These are phyloP conservation scores for Argya squamiceps DNA, from an alignment of 2,797 vertebrate species.

Conservation along the genomic window DNA sequence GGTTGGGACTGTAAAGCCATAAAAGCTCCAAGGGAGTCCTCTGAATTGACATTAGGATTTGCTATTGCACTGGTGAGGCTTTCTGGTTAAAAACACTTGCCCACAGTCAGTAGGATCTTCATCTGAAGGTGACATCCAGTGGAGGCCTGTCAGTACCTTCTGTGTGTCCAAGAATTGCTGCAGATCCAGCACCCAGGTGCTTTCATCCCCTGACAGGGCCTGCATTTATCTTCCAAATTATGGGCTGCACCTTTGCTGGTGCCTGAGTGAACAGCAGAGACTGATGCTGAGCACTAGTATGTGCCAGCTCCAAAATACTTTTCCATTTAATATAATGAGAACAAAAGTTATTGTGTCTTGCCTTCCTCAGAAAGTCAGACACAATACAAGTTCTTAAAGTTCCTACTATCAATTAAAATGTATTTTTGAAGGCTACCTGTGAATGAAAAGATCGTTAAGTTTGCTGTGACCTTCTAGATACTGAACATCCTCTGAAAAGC, in stretches of 20 bases:
- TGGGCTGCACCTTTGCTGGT: background rate
- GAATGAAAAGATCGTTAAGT: slow-evolving; percentile 52
- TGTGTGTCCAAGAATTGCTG: background rate
- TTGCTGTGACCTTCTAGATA: slow-evolving; percentile 24
- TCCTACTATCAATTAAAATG: slow-evolving; percentile 13
- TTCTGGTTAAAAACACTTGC: background rate
- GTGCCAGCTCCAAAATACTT: background rate
- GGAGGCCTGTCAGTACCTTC: background rate
- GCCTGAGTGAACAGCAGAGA: background rate
- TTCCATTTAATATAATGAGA: background rate
- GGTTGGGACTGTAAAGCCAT: background rate
- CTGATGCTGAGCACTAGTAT: background rate
- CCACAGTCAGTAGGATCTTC: rapidly evolving
- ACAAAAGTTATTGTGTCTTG: background rate
- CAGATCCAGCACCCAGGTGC: background rate
- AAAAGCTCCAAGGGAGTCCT: background rate
- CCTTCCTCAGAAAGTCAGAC: slow-evolving; percentile 13
- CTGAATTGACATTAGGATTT: background rate
- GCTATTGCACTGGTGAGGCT: background rate
- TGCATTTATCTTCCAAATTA: background rate
- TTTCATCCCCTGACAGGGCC: background rate
- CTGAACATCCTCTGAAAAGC: slow-evolving; percentile 26
- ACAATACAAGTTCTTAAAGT: background rate
- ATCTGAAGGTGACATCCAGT: background rate
- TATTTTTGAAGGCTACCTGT: slow-evolving; percentile 55